Evolutionary conservation across 1,140 invertebrate genomes (phyloP), one percentile per base, ranked within the genome.

Genomic region (Myzus persicae): DNA sequence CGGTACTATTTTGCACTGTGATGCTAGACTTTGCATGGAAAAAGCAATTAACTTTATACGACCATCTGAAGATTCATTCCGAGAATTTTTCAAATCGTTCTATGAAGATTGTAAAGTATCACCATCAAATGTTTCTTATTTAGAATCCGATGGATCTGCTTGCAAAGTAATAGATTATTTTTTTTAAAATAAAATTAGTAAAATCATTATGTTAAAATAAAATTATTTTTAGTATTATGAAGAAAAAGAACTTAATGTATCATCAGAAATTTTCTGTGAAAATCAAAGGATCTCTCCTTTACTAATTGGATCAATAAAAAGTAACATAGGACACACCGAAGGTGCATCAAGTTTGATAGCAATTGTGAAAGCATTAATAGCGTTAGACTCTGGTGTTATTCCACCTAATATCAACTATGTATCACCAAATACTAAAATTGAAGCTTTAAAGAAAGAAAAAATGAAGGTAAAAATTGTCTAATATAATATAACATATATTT

Each of bases 271-370:
- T 3, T 94, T 94, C 89, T 94, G 94, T 84, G 91, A 59, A 42
- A 91, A 94, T 40, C 94, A 94, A 48, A 95, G 96, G 48, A 94
- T 94, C 6, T 90, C 94, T 14, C 96, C 97, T 40, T 95, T 98
- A 8, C 94, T 96, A 7, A 96, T 98, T 94, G 97, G 97, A 14
- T 97, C 97, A 5, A 96, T 97, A 1, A 98, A 98, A 94, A 96
- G 97, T 14, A 98, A 97, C 94, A 96, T 97, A 95, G 97, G 97
- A 1, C 97, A 98, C 94, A 96, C 97, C 42, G 97, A 97, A 94
- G 96, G 97, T n/a, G 96, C 96, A 4, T 97, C 97, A 94, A 96
- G 96, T 85, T 94, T 97, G 2, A 96, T 96, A 94, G 95, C 96
- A 24, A 94, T 97, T 81, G 95, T 96, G 24, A 97, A 97, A 95